Percentiles rank a stretch among this genome's conserved stretches.
phyloP scores from a whole-genome alignment of 2,888 invertebrate species.

The Nephrocerus scutellatus region DNA sequence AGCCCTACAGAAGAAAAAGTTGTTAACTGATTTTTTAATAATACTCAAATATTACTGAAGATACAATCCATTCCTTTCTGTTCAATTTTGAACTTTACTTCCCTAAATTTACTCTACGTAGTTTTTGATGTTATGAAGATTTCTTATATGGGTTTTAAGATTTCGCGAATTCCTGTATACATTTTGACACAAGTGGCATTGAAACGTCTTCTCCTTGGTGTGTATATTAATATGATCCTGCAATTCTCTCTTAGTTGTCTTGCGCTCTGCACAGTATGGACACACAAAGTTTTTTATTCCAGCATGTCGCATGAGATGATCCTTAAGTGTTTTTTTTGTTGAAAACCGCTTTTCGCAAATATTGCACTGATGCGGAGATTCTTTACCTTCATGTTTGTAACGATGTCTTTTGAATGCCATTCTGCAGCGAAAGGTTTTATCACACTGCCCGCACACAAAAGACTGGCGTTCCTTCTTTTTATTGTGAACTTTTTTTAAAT shows the following conservation, averaged over 20 bases:
- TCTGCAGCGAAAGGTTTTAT: conserved; percentile 42
- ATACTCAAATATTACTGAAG: too few relatives aligned
- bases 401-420: conserved; percentile 43
- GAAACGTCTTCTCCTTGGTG: conserved; percentile 14
- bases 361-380: conserved; percentile 30
- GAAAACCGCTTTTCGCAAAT: conserved; percentile 11
- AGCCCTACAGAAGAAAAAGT: too few relatives aligned
- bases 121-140: too few relatives aligned
- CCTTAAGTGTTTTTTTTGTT: conserved; percentile 18
- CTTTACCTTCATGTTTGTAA: conserved; percentile 42
- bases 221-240: conserved; percentile 18
- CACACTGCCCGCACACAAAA: conserved; percentile 41
- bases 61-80: too few relatives aligned
- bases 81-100: too few relatives aligned
- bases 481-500: conserved; percentile 34
- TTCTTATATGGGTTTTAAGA: too few relatives aligned
- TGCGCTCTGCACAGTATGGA: conserved; percentile 17
- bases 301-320: conserved; percentile 19
- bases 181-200: too few relatives aligned
- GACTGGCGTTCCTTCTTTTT: conserved; percentile 31
- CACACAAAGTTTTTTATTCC: conserved; percentile 21
- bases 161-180: too few relatives aligned
- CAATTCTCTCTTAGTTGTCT: conserved; percentile 16
- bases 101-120: too few relatives aligned
- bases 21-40: too few relatives aligned